Evolutionary conservation across 2,113 vertebrate species (phyloP).

Genomic region (Canis aureus): DNA sequence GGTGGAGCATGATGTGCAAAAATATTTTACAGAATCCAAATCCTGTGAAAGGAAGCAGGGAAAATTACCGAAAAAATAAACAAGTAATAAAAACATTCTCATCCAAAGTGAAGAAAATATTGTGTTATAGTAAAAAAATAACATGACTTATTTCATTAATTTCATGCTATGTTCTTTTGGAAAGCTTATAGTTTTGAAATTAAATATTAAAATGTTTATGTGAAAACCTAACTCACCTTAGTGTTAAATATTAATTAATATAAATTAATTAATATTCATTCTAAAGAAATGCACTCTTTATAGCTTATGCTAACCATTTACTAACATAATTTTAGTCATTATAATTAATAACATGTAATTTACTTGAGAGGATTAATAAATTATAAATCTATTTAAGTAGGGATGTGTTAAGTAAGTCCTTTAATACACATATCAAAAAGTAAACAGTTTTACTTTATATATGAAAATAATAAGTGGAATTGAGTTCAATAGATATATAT

Average conservation of each 20-base stretch:
- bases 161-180: neutral
- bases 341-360: neutral
- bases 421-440: neutral
- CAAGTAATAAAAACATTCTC: neutral
- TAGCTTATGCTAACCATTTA: neutral
- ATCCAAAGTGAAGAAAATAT: neutral
- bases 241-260: neutral
- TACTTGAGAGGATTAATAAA: neutral
- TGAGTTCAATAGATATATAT: neutral
- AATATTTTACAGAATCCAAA: neutral
- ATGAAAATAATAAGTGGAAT: neutral
- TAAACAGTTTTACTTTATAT: neutral
- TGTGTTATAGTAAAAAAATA: neutral
- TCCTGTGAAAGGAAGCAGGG: neutral
- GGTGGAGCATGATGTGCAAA: neutral
- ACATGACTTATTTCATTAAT: neutral
- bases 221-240: neutral
- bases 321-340: neutral
- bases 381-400: neutral
- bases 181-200: neutral
- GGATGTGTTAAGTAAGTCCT: neutral
- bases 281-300: neutral
- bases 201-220: conserved; percentile 10
- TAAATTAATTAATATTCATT: neutral
- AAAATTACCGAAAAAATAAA: neutral